A percentile compares a stretch with the other conserved stretches of the same genome.
These are phyloP conservation scores for Prunella himalayana DNA, from an alignment of 2,113 vertebrate species.

Conservation along the genomic window DNA sequence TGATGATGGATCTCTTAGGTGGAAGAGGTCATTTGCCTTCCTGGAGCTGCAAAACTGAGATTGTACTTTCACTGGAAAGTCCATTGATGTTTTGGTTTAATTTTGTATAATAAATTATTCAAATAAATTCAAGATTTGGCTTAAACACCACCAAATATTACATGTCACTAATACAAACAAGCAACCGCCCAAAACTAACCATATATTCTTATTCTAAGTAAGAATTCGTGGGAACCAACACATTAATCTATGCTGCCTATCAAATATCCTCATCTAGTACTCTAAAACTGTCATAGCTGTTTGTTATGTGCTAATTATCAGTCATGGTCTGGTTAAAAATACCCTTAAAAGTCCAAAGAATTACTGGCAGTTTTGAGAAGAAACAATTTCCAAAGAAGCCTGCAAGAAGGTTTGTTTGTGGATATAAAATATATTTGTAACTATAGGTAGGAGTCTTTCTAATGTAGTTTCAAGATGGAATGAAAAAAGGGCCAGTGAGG, in stretches of 20 bases:
- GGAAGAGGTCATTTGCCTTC: not conserved
- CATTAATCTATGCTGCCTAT: not conserved
- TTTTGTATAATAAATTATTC: not conserved
- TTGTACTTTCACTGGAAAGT: not conserved
- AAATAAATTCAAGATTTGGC: not conserved
- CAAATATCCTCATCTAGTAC: not conserved
- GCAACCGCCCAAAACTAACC: not conserved
- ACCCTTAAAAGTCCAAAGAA: not conserved
- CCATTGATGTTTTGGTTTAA: not conserved
- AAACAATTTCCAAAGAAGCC: not conserved
- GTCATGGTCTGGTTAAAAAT: not conserved
- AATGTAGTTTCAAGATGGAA: not conserved
- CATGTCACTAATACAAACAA: not conserved
- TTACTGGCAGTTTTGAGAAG: not conserved
- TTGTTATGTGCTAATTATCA: not conserved
- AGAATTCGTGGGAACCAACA: not conserved
- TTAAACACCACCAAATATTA: not conserved
- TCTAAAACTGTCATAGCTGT: not conserved
- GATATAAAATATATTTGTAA: not conserved
- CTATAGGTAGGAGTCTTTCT: not conserved
- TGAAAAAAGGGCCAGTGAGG: not conserved
- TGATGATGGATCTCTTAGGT: too few relatives aligned
- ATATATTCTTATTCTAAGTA: not conserved
- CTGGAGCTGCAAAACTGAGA: not conserved
- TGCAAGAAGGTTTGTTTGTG: not conserved